A percentile compares a stretch with the other conserved stretches of the same genome.
These are phyloP conservation scores for Phocoena sinus DNA, from an alignment of 2,113 vertebrate genomes.

Conservation along the genomic window DNA sequence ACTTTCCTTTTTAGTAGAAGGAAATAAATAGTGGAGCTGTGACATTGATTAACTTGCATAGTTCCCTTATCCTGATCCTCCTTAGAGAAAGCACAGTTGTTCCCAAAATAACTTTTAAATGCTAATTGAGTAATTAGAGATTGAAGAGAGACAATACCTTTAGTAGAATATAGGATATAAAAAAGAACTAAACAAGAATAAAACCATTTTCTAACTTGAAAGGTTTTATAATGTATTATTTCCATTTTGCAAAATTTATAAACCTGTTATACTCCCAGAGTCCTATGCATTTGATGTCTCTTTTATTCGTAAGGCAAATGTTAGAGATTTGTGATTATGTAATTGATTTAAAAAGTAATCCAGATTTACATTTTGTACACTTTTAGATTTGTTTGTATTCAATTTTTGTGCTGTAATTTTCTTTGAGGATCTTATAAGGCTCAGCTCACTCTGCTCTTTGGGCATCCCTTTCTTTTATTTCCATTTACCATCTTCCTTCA, in stretches of 20 bases:
- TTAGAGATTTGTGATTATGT: not conserved
- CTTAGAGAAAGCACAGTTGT: not conserved
- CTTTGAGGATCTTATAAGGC: not conserved
- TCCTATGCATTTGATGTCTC: not conserved
- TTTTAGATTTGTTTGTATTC: not conserved
- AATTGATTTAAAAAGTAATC: not conserved
- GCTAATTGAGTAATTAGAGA: not conserved
- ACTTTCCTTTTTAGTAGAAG: not conserved
- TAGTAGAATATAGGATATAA: not conserved
- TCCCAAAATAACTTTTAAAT: not conserved
- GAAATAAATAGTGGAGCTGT: not conserved
- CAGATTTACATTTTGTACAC: not conserved
- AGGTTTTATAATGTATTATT: slow-evolving; percentile 27
- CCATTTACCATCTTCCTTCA: not conserved
- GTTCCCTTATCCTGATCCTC: not conserved
- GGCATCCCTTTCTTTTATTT: not conserved
- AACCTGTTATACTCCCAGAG: not conserved
- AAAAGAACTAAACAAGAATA: not conserved
- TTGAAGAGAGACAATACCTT: not conserved
- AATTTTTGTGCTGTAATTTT: not conserved
- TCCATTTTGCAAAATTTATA: slow-evolving; percentile 28
- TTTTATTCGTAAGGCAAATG: not conserved
- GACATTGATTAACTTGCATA: not conserved
- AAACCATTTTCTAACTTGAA: not conserved
- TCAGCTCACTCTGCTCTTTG: not conserved